phyloP scores from a whole-genome alignment of 1,140 invertebrate genomes.

The Oedothorax gibbosus region DNA sequence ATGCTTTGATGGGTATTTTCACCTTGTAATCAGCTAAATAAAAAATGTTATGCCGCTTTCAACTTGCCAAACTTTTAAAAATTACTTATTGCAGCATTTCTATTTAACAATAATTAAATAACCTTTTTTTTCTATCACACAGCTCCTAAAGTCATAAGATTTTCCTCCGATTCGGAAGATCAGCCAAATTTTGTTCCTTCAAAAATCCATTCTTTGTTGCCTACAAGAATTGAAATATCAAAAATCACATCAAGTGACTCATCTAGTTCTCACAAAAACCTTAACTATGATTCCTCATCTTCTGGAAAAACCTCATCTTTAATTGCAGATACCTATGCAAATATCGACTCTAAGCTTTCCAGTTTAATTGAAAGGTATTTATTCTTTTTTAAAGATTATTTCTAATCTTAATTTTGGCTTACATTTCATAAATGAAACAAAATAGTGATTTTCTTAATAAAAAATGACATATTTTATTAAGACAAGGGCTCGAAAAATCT shows the following conservation, averaged over 20 bases:
- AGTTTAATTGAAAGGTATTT: constrained; percentile 17
- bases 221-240: background rate
- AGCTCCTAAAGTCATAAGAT: background rate
- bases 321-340: constrained; percentile 22
- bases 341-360: constrained; percentile 16
- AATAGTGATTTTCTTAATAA: background rate
- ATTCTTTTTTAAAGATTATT: background rate
- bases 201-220: background rate
- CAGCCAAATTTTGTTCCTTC: background rate
- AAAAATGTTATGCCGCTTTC: background rate
- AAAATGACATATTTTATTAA: background rate
- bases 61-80: background rate
- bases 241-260: constrained; percentile 15
- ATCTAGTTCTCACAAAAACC: background rate
- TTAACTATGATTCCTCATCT: background rate
- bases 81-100: background rate
- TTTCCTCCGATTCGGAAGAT: background rate
- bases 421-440: background rate
- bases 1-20: too few species aligned
- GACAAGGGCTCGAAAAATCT: background rate
- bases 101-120: background rate
- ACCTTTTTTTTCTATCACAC: background rate
- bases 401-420: background rate
- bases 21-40: too few species aligned
- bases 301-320: constrained; percentile 41